Evolutionary conservation across 2,113 vertebrate genomes (phyloP), one percentile per base, ranked within the genome.

Genomic region (Megaleporinus macrocephalus): DNA sequence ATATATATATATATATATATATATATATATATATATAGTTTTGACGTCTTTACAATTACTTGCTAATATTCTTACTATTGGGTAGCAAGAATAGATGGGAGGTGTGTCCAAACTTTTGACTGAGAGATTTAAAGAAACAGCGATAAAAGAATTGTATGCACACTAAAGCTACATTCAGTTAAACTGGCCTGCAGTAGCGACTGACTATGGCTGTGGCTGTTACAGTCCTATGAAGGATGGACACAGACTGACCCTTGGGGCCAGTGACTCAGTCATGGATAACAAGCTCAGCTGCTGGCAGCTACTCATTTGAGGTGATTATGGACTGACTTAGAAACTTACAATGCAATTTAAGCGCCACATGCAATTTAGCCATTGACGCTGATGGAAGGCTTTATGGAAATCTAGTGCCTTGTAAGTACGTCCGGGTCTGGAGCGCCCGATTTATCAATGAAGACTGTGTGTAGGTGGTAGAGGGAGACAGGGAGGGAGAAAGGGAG

Each of bases 281-380:
- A 57, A 59, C 24, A 61, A n/a, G 57, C 78, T 80, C 78, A 53
- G 57, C 10, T 66, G 59, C 30, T 7, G 36, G 61, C 71, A 44
- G 79, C 41, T 81, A 81, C 65, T 81, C 63, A 26, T 18, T 22
- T 73, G 79, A 20, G 69, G 27, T 80, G 44, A 36, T 62, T 27
- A 22, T 9, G 59, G 69, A 27, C n/a, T 36, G 53, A 22, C 20
- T 55, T 55, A 55, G 53, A 7, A 55, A 55, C 27, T 65, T 24
- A 18, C 18, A 81, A 53, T 73, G 47, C 69, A 78, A 63, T 78
- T 83, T 68, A 78, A 53, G 63, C 59, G 26, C 33, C 36, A 20
- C 59, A 53, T 24, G 44, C n/a, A 10, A 55, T 57, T 78, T 18
- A 24, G 27, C 51, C n/a, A 44, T 55, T 27, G 27, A 65, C 30